phyloP scores from a whole-genome alignment of 2,797 vertebrate species.

The Propithecus perrieri region DNA sequence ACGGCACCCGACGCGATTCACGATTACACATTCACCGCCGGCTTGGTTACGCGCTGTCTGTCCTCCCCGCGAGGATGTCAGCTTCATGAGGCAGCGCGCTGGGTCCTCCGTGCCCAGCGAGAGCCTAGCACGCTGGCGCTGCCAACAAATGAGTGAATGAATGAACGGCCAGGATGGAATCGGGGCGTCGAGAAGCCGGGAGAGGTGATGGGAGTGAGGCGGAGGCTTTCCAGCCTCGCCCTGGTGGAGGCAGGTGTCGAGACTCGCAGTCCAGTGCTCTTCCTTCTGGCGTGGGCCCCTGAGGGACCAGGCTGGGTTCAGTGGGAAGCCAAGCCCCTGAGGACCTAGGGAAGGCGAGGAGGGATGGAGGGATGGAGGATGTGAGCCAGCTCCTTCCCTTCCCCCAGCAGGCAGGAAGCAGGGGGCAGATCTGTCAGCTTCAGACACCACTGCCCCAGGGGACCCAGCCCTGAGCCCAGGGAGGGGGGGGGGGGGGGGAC shows the following conservation, averaged over 20 bases:
- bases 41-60: not conserved
- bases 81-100: not conserved
- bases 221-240: not conserved
- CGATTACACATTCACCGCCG: not conserved
- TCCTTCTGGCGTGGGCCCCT: not conserved
- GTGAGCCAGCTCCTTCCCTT: not conserved
- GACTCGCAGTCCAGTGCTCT: not conserved
- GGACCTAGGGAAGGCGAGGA: not conserved
- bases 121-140: not conserved
- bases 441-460: slow-evolving; percentile 48
- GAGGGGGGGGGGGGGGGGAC: not conserved
- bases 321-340: not conserved
- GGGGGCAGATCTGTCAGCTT: slow-evolving; percentile 64
- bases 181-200: fast-evolving
- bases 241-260: fast-evolving
- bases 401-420: slow-evolving; percentile 64
- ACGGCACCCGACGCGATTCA: not conserved
- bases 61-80: not conserved
- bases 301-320: not conserved
- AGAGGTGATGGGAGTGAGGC: not conserved
- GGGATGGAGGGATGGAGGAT: not conserved
- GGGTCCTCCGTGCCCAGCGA: not conserved
- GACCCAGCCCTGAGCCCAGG: slow-evolving; percentile 70
- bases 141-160: not conserved
- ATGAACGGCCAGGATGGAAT: not conserved